Conservation (phyloP, 2,888 invertebrate genomes). For the Thalpophila matura region DNA sequence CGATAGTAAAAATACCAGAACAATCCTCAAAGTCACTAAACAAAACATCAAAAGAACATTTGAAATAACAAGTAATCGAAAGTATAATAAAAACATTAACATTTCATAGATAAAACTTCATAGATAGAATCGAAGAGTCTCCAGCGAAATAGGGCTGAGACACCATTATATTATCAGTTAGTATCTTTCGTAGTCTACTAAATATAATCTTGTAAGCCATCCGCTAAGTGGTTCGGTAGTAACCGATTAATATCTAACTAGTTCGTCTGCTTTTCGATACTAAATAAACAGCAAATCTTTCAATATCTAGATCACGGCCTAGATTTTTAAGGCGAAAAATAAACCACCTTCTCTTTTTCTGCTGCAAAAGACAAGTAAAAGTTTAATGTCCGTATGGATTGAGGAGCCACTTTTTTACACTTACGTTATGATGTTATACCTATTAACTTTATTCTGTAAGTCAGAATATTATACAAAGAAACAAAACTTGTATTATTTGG, state of each 20-base stretch:
- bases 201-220: neutral
- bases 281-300: slow-evolving; percentile 2
- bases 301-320: neutral
- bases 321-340: neutral
- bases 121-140: slow-evolving; percentile 3
- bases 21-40: slow-evolving; percentile 11
- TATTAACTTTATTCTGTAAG: neutral
- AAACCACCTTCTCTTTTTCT: neutral
- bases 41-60: slow-evolving; percentile 16
- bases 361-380: neutral
- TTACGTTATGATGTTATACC: too few relatives aligned
- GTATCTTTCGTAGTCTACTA: slow-evolving; percentile 15
- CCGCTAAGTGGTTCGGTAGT: slow-evolving; percentile 8
- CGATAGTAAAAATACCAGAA: slow-evolving; percentile 9
- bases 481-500: too few relatives aligned
- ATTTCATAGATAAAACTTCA: slow-evolving; percentile 23
- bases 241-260: slow-evolving; percentile 18
- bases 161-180: slow-evolving; percentile 20
- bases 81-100: slow-evolving; percentile 31
- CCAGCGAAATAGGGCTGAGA: slow-evolving; percentile 9
- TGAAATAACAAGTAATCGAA: slow-evolving; percentile 18
- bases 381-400: too few relatives aligned
- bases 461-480: too few relatives aligned
- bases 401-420: too few relatives aligned
- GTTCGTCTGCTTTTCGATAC: neutral